Evolutionary conservation across 2,797 vertebrate species (phyloP).

Genomic region (Pipistrellus nathusii): DNA sequence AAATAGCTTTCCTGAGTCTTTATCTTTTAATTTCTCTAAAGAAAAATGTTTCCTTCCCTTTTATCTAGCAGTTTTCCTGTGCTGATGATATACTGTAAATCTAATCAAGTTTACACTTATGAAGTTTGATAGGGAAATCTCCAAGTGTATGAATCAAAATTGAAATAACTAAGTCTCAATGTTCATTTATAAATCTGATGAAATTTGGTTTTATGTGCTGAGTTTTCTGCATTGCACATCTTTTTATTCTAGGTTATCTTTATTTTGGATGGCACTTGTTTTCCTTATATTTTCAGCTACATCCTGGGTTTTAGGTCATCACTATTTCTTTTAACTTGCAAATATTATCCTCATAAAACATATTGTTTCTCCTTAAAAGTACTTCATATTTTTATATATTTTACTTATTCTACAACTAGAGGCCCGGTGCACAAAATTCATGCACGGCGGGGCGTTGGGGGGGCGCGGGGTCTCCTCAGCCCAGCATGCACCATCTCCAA

Average conservation of each 20-base stretch:
- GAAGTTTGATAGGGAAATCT: conserved; percentile 22
- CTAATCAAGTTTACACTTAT: conserved; percentile 4
- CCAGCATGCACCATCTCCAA: too few species aligned
- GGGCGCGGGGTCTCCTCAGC: too few species aligned
- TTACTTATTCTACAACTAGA: neutral
- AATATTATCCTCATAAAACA: neutral
- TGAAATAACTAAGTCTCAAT: conserved; percentile 20
- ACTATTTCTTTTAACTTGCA: neutral
- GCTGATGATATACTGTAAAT: neutral
- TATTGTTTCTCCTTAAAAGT: conserved; percentile 14
- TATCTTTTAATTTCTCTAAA: neutral
- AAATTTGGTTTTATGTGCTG: neutral
- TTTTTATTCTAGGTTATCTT: neutral
- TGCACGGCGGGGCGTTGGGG: too few species aligned
- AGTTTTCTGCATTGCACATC: neutral
- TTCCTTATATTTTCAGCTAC: conserved; percentile 9
- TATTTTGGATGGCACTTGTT: neutral
- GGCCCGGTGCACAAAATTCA: too few species aligned
- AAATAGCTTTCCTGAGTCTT: conserved; percentile 8
- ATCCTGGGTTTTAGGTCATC: neutral
- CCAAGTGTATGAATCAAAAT: conserved; percentile 8
- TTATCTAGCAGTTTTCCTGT: neutral
- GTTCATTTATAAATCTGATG: neutral
- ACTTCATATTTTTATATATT: neutral
- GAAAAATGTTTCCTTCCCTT: conserved; percentile 6